Evolutionary conservation across 2,888 invertebrate genomes (phyloP).

Genomic region (Argyresthia albistria): DNA sequence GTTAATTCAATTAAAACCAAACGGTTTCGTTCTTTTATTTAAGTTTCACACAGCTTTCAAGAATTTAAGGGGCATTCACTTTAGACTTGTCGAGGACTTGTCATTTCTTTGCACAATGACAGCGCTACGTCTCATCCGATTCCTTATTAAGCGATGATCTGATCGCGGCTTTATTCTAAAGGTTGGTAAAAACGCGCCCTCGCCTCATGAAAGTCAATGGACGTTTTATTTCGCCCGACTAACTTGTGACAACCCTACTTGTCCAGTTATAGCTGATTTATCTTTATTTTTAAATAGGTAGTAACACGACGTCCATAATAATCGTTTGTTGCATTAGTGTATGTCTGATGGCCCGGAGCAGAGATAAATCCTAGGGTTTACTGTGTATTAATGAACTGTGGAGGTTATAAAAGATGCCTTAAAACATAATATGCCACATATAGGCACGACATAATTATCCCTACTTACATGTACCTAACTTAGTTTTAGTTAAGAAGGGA

Average conservation of each 20-base stretch:
- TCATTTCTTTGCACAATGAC: conserved; percentile 23
- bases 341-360: too few species aligned
- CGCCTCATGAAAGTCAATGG: conserved; percentile 39
- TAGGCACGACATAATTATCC: too few species aligned
- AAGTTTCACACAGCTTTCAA: too few species aligned
- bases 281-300: conserved; percentile 16
- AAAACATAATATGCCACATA: too few species aligned
- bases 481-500: too few species aligned
- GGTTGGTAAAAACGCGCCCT: conserved; percentile 19
- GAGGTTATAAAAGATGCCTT: too few species aligned
- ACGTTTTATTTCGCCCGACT: conserved; percentile 14
- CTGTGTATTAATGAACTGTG: too few species aligned
- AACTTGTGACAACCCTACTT: conserved; percentile 17
- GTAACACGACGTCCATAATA: neutral
- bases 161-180: conserved; percentile 26
- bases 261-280: conserved; percentile 19
- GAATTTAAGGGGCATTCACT: too few species aligned
- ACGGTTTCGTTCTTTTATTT: too few species aligned
- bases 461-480: too few species aligned
- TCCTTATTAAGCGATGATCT: conserved; percentile 30
- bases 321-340: neutral
- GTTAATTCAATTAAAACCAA: too few species aligned
- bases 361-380: too few species aligned
- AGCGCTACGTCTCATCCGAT: conserved; percentile 19
- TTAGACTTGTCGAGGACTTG: neutral